Evolutionary conservation across 2,888 invertebrate species (phyloP), one percentile per base, ranked within the genome.

Genomic region (Nemapogon koenigi): DNA sequence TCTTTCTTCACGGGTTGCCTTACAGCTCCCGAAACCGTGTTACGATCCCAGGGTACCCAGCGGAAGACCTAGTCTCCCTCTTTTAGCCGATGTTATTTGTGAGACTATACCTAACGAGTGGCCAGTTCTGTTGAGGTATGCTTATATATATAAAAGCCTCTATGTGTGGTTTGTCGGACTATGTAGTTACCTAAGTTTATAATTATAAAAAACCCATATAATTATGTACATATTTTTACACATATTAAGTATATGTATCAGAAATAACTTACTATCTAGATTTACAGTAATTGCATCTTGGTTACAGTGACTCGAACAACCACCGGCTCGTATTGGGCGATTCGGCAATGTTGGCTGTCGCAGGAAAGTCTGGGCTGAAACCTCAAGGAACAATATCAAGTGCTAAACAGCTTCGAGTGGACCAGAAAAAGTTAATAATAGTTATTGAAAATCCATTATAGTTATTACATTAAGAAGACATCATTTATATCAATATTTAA

Each of bases 281-380:
- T 14, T 11, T 33, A 31, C n/a, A 31, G 10, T 8, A 25, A 51
- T 41, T 35, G 22, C n/a, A 22, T 11, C 28, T 13, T 25, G 22
- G 2, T 38, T 58, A 11, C 64, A 92, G 92, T 51, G 97, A 97
- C 62, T 96, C 96, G 0, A 96, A 96, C 59, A 95, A 95, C 62
- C 97, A 97, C 59, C 84, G 97, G 22, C 73, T 96, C 42, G 86
- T 94, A 66, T 76, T 95, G 35, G 96, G 96, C 3, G 97, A 97
- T 62, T 96, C 95, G 0, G 94, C 94, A 0, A 91, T 95, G 83
- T 84, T 96, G 52, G 93, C 93, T 2, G 89, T 94, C 1, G 91
- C 91, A 41, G 71, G 75, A 11, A 76, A 76, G 45, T 82, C 88
- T n/a, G 87, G 91, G 11, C 66, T 94, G 31, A 92, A 94, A 59